Conservation (phyloP, 1,140 invertebrate genomes). For the Drosophila repleta region DNA sequence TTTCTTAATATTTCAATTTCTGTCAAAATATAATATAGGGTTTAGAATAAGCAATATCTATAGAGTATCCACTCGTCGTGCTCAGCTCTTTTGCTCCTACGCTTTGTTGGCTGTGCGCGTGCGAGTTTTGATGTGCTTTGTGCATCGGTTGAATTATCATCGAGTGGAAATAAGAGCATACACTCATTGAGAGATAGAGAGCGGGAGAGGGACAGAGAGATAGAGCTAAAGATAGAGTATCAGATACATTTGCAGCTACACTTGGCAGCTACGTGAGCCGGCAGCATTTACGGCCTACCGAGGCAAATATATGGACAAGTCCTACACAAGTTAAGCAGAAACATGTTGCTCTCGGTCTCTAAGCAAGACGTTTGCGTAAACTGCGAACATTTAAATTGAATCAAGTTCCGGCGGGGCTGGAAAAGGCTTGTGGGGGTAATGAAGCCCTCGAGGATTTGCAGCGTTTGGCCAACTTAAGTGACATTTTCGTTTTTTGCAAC, state of each 20-base stretch:
- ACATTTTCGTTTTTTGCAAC: conserved; percentile 12
- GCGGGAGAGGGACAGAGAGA: neutral
- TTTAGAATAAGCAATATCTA: neutral
- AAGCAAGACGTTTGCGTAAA: conserved; percentile 45
- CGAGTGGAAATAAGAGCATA: conserved; percentile 59
- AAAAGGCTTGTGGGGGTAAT: conserved; percentile 17
- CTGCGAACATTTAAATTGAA: conserved; percentile 64
- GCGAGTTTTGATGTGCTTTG: conserved; percentile 15
- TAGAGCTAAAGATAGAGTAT: neutral
- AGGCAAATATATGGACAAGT: neutral
- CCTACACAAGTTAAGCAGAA: neutral
- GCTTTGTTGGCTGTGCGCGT: neutral
- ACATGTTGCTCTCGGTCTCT: neutral
- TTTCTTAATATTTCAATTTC: too few relatives aligned
- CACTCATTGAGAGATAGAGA: neutral
- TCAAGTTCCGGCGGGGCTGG: conserved; percentile 40
- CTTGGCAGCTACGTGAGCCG: conserved; percentile 41
- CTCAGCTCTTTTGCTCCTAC: neutral
- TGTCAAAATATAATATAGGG: too few relatives aligned
- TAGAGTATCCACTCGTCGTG: neutral
- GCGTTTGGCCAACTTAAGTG: conserved; percentile 6
- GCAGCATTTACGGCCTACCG: conserved; percentile 43
- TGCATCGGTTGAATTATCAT: conserved; percentile 31
- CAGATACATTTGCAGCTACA: conserved; percentile 10
- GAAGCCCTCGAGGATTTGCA: conserved; percentile 30